A percentile compares a stretch with the other conserved stretches of the same genome.
Conservation (phyloP, 92 coral and sea anemone species). For the Heliopora coerulea region DNA sequence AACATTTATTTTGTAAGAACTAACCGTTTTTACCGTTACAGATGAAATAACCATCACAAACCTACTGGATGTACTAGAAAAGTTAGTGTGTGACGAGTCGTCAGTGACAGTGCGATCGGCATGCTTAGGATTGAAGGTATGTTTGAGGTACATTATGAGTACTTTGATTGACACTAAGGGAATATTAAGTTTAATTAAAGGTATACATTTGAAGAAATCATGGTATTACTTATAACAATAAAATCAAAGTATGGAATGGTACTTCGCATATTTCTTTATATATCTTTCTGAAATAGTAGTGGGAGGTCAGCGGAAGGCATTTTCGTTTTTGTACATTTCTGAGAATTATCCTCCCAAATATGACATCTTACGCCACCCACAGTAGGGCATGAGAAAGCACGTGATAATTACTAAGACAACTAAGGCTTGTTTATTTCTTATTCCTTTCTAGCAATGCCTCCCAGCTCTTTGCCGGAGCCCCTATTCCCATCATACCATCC, state of each 20-base stretch:
- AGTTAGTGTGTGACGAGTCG: constrained; percentile 81
- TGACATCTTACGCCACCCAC: too few species aligned
- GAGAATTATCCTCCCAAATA: too few species aligned
- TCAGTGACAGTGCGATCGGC: constrained; percentile 85
- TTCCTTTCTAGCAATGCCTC: constrained; percentile 68
- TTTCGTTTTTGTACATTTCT: not conserved
- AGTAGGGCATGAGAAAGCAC: too few species aligned
- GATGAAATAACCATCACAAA: constrained; percentile 69
- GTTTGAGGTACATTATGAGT: too few species aligned
- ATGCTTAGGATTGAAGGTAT: constrained; percentile 58
- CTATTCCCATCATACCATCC: constrained; percentile 62
- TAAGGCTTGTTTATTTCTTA: too few species aligned
- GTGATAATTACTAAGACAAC: too few species aligned
- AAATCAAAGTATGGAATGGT: not conserved
- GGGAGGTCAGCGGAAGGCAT: too few species aligned
- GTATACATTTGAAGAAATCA: too few species aligned
- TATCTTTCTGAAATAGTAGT: not conserved
- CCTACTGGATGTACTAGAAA: constrained; percentile 64
- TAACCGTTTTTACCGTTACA: constrained; percentile 9
- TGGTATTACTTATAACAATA: too few species aligned
- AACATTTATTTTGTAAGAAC: too few species aligned
- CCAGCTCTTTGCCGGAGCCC: constrained; percentile 75
- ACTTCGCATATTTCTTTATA: not conserved
- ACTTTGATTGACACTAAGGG: too few species aligned
- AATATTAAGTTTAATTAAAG: too few species aligned